Percentiles rank a stretch among this genome's conserved stretches.
phyloP scores from a whole-genome alignment of 2,113 vertebrate genomes.

The Amia ocellicauda region DNA sequence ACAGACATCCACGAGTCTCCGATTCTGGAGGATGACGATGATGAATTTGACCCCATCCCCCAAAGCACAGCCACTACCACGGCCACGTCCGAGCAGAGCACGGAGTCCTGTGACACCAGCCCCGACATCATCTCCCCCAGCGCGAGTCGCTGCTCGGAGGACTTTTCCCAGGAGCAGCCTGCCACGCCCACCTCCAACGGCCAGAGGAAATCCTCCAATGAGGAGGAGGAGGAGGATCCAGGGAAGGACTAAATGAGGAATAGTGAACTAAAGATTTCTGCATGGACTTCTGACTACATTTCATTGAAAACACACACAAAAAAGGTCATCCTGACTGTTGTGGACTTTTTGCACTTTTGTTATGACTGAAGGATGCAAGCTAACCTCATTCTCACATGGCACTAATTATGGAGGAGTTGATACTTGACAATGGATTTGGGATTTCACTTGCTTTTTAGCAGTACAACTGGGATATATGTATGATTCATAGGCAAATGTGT shows the following conservation, averaged over 20 bases:
- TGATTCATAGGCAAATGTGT: too few relatives aligned
- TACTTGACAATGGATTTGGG: conserved; percentile 51
- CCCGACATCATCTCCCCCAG: conserved; percentile 84
- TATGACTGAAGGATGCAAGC: background rate
- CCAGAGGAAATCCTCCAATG: conserved; percentile 54
- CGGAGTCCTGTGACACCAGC: conserved; percentile 89
- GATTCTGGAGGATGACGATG: conserved; percentile 80
- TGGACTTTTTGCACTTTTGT: background rate
- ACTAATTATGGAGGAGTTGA: conserved; percentile 24
- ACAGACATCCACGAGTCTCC: conserved; percentile 81
- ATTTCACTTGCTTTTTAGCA: too few relatives aligned
- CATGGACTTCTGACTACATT: background rate
- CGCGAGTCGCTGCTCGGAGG: conserved; percentile 86
- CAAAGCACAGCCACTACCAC: conserved; percentile 75
- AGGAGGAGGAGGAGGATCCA: conserved; percentile 56
- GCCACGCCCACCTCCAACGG: conserved; percentile 71
- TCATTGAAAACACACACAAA: background rate
- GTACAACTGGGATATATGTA: too few relatives aligned
- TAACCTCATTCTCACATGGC: conserved; percentile 21
- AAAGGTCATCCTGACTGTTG: background rate
- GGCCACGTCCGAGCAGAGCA: conserved; percentile 88
- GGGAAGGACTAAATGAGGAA: conserved; percentile 50
- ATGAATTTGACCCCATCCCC: conserved; percentile 78
- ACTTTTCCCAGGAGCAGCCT: conserved; percentile 73
- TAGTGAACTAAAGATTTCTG: background rate